phyloP scores from a whole-genome alignment of 1,140 invertebrate species.

The Gonatopus flavifemur region DNA sequence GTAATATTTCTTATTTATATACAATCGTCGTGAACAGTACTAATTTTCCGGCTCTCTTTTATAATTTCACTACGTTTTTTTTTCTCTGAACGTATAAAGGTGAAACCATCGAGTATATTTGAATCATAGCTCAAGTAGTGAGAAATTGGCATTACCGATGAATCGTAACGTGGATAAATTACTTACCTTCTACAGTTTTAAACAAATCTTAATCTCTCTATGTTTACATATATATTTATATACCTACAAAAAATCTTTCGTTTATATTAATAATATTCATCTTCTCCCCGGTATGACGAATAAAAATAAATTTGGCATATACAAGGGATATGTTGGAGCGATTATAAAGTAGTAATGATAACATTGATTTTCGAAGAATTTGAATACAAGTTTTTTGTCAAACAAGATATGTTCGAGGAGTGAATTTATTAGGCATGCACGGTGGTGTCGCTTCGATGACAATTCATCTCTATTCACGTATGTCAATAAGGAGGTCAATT shows the following conservation, averaged over 20 bases:
- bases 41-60: slow-evolving; percentile 18
- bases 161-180: slow-evolving; percentile 42
- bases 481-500: slow-evolving; percentile 52
- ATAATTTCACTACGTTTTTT: slow-evolving; percentile 7
- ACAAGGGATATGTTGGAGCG: no score
- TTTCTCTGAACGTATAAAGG: no score
- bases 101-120: no score
- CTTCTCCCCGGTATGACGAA: no score
- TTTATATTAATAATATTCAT: slow-evolving; percentile 11
- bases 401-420: slow-evolving; percentile 26
- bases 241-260: slow-evolving; percentile 18
- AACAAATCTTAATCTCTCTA: slow-evolving; percentile 22
- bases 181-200: slow-evolving; percentile 37
- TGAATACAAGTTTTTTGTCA: background rate
- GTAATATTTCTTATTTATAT: slow-evolving; percentile 26
- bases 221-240: slow-evolving; percentile 17
- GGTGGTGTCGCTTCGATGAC: slow-evolving; percentile 40
- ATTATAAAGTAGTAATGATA: no score
- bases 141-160: slow-evolving; percentile 14
- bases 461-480: slow-evolving; percentile 51
- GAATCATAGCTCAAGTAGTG: no score
- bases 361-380: no score
- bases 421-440: slow-evolving; percentile 49
- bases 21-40: slow-evolving; percentile 15
- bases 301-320: no score